Percentiles rank a stretch among this genome's conserved stretches.
phyloP scores from a whole-genome alignment of 2,888 invertebrate species.

The Polymixis lichenea region DNA sequence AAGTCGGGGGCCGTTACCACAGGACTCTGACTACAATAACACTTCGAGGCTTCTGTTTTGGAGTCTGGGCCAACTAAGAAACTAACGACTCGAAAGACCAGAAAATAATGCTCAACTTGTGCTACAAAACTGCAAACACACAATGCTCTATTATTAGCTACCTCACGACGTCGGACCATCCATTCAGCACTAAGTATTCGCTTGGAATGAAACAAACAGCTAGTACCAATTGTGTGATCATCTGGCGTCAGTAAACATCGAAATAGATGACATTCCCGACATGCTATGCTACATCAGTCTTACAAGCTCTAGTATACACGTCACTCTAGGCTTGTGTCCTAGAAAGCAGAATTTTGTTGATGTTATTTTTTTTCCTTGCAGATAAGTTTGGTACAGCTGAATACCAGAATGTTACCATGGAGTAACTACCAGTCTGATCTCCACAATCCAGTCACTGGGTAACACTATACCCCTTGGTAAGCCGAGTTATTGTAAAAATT shows the following conservation, averaged over 20 bases:
- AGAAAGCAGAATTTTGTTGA: not conserved
- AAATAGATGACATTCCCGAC: conserved; percentile 34
- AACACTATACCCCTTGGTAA: no score
- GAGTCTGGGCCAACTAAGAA: not conserved
- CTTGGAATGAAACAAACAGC: conserved; percentile 39
- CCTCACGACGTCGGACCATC: conserved; percentile 12
- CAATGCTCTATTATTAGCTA: conserved; percentile 6
- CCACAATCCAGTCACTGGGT: no score
- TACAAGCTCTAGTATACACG: not conserved
- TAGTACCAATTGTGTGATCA: conserved; percentile 27
- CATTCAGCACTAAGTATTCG: conserved; percentile 33
- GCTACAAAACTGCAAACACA: conserved; percentile 4
- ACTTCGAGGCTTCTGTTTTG: not conserved
- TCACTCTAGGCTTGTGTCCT: no score
- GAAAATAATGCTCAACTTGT: not conserved
- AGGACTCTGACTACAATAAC: not conserved
- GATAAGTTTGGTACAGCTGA: not conserved
- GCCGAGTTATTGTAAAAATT: no score
- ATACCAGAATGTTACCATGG: no score
- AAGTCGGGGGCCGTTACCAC: no score
- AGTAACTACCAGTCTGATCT: no score
- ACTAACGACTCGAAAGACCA: not conserved
- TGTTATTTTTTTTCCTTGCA: not conserved
- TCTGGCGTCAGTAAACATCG: conserved; percentile 31
- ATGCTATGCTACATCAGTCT: not conserved